Percentiles rank a stretch among this genome's conserved stretches.
Conservation (phyloP, 2,113 vertebrate species). For the Macaca nemestrina region DNA sequence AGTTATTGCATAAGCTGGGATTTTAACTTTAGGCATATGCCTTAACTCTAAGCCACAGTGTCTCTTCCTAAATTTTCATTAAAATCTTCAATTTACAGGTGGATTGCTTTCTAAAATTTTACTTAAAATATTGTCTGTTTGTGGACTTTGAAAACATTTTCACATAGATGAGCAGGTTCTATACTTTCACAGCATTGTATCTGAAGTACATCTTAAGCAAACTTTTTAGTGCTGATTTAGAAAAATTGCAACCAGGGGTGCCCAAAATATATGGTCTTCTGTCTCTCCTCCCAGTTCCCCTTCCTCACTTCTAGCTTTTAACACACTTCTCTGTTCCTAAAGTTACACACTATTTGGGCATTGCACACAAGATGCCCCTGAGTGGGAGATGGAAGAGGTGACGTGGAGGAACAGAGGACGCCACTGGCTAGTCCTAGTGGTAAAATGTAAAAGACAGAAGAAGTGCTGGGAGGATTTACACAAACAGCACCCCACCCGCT, state of each 20-base stretch:
- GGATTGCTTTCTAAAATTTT: background rate
- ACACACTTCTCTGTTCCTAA: background rate
- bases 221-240: background rate
- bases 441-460: background rate
- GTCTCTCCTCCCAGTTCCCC: background rate
- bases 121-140: background rate
- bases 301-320: background rate
- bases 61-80: background rate
- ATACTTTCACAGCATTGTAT: background rate
- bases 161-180: background rate
- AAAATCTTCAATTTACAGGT: background rate
- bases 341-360: background rate
- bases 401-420: background rate
- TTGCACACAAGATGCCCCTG: background rate
- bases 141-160: background rate
- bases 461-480: background rate
- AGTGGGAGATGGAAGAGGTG: background rate
- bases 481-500: background rate
- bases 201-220: background rate
- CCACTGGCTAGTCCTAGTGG: background rate
- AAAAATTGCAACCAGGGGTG: background rate
- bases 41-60: background rate
- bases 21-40: background rate
- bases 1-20: background rate
- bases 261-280: background rate